Percentiles rank a stretch among this genome's conserved stretches.
Evolutionary conservation across 2,113 vertebrate species (phyloP).

Genomic region (Etheostoma spectabile): DNA sequence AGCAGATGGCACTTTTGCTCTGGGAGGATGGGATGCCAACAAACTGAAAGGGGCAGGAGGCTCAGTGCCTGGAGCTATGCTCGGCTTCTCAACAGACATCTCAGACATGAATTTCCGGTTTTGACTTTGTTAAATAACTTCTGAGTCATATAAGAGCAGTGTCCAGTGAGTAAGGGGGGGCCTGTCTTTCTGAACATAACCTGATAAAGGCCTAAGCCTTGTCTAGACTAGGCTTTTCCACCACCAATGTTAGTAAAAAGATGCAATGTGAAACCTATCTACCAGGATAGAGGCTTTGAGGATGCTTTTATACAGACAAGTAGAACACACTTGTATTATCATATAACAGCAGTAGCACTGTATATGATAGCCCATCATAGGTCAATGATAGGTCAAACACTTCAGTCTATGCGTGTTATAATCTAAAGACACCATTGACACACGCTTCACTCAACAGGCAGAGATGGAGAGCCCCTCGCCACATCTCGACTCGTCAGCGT

Average conservation of each 20-base stretch:
- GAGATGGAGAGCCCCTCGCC: constrained; percentile 23
- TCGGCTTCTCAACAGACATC: constrained; percentile 41
- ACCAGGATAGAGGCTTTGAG: constrained; percentile 37
- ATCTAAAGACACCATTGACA: constrained; percentile 39
- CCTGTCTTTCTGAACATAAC: constrained; percentile 13
- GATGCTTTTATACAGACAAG: constrained; percentile 38
- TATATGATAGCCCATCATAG: constrained; percentile 76
- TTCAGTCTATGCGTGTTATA: constrained; percentile 42
- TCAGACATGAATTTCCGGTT: constrained; percentile 67
- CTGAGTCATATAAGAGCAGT: background rate
- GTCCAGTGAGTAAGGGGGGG: background rate
- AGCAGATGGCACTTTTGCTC: constrained; percentile 62
- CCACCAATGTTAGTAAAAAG: constrained; percentile 71
- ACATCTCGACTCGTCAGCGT: constrained; percentile 25
- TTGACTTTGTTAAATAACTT: constrained; percentile 41
- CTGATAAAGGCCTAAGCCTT: constrained; percentile 16
- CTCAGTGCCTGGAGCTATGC: constrained; percentile 35
- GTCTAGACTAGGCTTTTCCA: constrained; percentile 61
- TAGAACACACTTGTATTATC: constrained; percentile 71
- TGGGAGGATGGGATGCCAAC: constrained; percentile 60
- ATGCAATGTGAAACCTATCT: constrained; percentile 39
- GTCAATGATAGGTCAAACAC: constrained; percentile 52
- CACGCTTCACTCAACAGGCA: constrained; percentile 21
- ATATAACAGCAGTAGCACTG: constrained; percentile 74
- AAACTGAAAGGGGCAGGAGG: constrained; percentile 32